Evolutionary conservation across 1,140 invertebrate genomes (phyloP).

Genomic region (Samia ricini): DNA sequence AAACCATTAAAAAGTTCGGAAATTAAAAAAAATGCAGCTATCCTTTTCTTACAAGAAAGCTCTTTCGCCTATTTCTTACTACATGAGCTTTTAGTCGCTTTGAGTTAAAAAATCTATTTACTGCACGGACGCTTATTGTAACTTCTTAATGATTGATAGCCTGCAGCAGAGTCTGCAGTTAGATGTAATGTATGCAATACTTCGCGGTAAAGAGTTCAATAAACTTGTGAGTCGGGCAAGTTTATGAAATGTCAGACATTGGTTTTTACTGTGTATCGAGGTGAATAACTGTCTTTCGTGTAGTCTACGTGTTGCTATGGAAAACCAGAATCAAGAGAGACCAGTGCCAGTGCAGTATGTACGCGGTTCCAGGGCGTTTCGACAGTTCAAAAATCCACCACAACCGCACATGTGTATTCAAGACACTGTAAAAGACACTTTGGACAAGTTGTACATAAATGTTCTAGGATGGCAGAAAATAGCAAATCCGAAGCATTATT

Average conservation of each 20-base stretch:
- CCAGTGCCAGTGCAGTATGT: slow-evolving; percentile 63
- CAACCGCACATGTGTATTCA: slow-evolving; percentile 87
- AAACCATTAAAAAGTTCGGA: too few relatives aligned
- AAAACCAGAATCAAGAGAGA: slow-evolving; percentile 62
- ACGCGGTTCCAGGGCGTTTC: slow-evolving; percentile 76
- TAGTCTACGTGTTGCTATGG: slow-evolving; percentile 51
- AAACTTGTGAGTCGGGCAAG: slow-evolving; percentile 51
- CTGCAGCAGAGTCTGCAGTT: slow-evolving; percentile 21
- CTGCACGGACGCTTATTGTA: slow-evolving; percentile 22
- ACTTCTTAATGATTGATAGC: slow-evolving; percentile 23
- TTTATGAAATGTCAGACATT: slow-evolving; percentile 56
- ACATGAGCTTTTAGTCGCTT: slow-evolving; percentile 16
- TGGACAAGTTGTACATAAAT: slow-evolving; percentile 81
- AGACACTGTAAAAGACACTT: slow-evolving; percentile 79
- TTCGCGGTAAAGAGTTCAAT: slow-evolving; percentile 53
- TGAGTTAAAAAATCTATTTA: slow-evolving; percentile 17
- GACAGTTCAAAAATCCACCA: slow-evolving; percentile 84
- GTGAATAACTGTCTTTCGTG: slow-evolving; percentile 23
- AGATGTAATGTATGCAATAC: slow-evolving; percentile 11
- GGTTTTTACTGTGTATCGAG: slow-evolving; percentile 48
- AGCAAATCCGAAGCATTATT: slow-evolving; percentile 80
- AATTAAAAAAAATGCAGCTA: slow-evolving; percentile 25
- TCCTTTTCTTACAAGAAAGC: slow-evolving; percentile 28
- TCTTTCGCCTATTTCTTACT: slow-evolving; percentile 21
- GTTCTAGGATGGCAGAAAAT: slow-evolving; percentile 86